Evolutionary conservation across 2,113 vertebrate species (phyloP).

Genomic region (Mungos mungo): DNA sequence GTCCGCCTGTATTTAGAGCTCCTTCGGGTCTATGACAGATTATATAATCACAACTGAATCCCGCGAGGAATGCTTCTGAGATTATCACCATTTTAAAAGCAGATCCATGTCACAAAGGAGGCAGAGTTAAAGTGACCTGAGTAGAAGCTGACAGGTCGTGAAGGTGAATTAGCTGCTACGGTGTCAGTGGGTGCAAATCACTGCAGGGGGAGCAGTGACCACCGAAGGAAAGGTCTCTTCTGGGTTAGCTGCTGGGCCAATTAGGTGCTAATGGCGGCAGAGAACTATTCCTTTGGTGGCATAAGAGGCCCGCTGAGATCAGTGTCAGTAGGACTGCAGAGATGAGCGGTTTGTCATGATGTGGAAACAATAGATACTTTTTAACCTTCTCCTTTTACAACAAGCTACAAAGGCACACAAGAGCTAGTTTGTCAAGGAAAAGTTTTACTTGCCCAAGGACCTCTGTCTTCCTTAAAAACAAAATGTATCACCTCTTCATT

Average conservation of each 20-base stretch:
- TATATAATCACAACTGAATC: slow-evolving; percentile 57
- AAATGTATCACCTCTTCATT: background rate
- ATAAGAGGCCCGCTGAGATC: background rate
- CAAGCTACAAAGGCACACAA: background rate
- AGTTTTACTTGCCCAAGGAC: background rate
- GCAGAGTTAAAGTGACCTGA: slow-evolving; percentile 60
- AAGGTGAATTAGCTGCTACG: slow-evolving; percentile 65
- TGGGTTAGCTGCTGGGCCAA: slow-evolving; percentile 51
- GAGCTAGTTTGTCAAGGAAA: background rate
- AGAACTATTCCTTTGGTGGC: background rate
- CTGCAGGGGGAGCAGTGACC: background rate
- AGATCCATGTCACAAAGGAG: slow-evolving; percentile 48
- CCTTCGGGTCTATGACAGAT: slow-evolving; percentile 56
- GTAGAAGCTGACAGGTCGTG: slow-evolving; percentile 66
- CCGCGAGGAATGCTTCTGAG: slow-evolving; percentile 19
- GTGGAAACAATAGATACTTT: background rate
- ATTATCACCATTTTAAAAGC: slow-evolving; percentile 52
- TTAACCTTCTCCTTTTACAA: background rate
- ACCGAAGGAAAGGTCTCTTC: background rate
- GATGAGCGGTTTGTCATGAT: background rate
- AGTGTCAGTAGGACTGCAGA: background rate
- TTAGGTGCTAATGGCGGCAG: slow-evolving; percentile 16
- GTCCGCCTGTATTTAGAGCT: background rate
- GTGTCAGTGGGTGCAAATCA: slow-evolving; percentile 60
- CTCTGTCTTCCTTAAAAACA: background rate